phyloP scores from a whole-genome alignment of 2,113 vertebrate genomes.

The Hydrochoerus hydrochaeris region DNA sequence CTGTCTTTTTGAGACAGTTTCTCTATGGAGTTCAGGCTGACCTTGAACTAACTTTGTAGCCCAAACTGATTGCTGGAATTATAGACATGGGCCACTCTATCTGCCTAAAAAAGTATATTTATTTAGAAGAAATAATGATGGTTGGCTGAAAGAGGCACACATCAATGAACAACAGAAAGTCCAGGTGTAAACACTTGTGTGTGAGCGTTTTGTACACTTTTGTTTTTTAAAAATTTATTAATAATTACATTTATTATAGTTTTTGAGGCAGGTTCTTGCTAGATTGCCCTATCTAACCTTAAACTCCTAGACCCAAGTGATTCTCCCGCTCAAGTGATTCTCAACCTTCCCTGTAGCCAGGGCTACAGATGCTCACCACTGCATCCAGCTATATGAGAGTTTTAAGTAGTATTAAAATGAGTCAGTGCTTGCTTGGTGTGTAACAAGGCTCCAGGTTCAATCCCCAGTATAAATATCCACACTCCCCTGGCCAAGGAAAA shows the following conservation, averaged over 20 bases:
- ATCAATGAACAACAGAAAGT: neutral
- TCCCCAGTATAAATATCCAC: neutral
- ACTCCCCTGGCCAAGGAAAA: neutral
- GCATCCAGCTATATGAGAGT: neutral
- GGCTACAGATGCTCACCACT: neutral
- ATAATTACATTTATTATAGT: neutral
- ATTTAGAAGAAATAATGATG: neutral
- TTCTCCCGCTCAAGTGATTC: neutral
- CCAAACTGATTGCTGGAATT: too few species aligned
- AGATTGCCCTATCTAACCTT: neutral
- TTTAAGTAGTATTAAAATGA: neutral
- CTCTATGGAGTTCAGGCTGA: neutral
- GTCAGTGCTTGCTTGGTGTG: neutral
- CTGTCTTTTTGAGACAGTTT: neutral
- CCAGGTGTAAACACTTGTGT: neutral
- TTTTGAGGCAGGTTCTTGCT: neutral
- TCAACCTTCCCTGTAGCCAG: neutral
- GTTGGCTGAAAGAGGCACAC: neutral
- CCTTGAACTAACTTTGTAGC: neutral
- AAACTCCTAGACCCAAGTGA: neutral
- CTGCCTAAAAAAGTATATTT: too few species aligned
- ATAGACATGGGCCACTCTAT: too few species aligned
- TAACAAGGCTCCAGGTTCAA: neutral
- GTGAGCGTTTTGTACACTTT: neutral
- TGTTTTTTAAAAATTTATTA: neutral